Percentiles rank a stretch among this genome's conserved stretches.
These are phyloP conservation scores for Pseudochirops corinnae DNA, from an alignment of 2,797 vertebrate genomes.

Conservation along the genomic window DNA sequence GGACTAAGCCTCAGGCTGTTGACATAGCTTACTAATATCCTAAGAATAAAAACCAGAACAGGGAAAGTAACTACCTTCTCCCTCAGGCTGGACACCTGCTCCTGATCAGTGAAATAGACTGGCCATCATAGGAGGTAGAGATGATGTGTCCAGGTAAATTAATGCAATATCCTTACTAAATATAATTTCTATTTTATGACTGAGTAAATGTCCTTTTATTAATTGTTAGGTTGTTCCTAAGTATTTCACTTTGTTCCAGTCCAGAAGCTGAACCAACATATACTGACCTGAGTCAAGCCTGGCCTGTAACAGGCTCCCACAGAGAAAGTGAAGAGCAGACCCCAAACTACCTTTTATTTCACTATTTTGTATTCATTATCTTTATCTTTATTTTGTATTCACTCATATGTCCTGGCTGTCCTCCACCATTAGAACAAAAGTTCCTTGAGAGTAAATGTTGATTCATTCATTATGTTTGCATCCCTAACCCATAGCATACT, in stretches of 20 bases:
- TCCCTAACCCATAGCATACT: neutral
- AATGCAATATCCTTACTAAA: neutral
- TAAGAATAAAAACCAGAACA: neutral
- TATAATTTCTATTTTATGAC: neutral
- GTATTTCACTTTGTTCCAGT: neutral
- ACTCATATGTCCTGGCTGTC: neutral
- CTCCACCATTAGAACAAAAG: neutral
- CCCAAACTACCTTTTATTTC: neutral
- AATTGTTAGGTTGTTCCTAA: neutral
- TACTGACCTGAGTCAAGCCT: neutral
- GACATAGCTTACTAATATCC: neutral
- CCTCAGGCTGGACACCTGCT: too few species aligned
- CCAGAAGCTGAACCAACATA: neutral
- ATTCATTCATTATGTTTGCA: neutral
- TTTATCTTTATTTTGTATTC: neutral
- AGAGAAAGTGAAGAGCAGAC: neutral
- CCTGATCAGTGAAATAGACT: too few species aligned
- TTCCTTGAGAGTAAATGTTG: neutral
- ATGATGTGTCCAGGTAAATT: neutral
- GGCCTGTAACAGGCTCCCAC: neutral
- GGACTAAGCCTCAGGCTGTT: neutral
- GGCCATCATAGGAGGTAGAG: too few species aligned
- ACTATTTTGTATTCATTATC: neutral
- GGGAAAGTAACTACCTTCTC: neutral
- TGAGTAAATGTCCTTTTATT: neutral